phyloP scores from a whole-genome alignment of 2,888 invertebrate genomes.

The Hypomecis punctinalis region DNA sequence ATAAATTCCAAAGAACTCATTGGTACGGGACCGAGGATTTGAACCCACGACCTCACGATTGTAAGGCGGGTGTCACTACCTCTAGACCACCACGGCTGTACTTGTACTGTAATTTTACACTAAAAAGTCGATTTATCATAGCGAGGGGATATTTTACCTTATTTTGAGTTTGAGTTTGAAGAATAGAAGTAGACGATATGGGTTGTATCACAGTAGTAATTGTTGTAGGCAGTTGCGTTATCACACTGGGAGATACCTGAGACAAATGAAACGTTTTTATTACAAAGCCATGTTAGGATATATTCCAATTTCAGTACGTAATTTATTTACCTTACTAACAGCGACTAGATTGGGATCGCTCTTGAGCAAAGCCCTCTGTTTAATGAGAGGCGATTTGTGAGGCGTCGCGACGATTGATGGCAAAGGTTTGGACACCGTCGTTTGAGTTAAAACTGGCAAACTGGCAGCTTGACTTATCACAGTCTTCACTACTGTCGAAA shows the following conservation, averaged over 20 bases:
- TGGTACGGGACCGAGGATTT: too few species aligned
- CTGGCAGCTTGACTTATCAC: constrained; percentile 40
- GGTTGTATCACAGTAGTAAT: constrained; percentile 53
- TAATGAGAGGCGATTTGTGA: constrained; percentile 68
- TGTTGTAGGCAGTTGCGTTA: constrained; percentile 47
- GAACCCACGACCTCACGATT: too few species aligned
- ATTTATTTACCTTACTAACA: constrained; percentile 46
- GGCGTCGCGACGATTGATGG: constrained; percentile 63
- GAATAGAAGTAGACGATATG: constrained; percentile 46
- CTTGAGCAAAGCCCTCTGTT: constrained; percentile 69
- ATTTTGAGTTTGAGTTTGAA: constrained; percentile 55
- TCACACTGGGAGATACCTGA: constrained; percentile 47
- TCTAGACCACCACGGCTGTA: too few species aligned
- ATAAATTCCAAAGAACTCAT: too few species aligned
- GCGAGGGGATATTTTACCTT: constrained; percentile 56
- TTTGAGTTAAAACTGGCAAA: constrained; percentile 39
- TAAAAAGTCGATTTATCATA: background rate
- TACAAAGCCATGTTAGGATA: background rate
- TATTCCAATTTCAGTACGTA: constrained; percentile 1
- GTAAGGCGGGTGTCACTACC: too few species aligned
- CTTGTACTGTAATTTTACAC: too few species aligned
- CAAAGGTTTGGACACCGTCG: constrained; percentile 53
- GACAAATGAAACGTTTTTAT: constrained; percentile 13
- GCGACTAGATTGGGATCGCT: constrained; percentile 57
- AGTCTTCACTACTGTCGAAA: constrained; percentile 31